A percentile compares a stretch with the other conserved stretches of the same genome.
Evolutionary conservation across 2,797 vertebrate species (phyloP).

Genomic region (Hydrolagus colliei): DNA sequence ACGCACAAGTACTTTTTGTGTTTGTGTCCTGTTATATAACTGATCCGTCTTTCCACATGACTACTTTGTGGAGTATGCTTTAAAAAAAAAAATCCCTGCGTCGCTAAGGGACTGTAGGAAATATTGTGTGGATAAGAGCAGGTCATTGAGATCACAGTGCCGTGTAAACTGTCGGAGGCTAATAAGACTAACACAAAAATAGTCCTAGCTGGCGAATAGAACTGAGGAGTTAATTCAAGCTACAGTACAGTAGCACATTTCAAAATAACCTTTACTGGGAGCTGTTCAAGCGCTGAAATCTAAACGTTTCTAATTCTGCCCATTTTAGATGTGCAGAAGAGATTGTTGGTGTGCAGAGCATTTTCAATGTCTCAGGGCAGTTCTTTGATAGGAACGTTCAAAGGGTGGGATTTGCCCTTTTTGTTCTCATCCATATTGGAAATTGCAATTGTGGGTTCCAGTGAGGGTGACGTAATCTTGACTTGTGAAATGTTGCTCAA

Average conservation of each 20-base stretch:
- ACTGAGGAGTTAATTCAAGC: background rate
- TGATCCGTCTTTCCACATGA: too few species aligned
- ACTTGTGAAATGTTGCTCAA: background rate
- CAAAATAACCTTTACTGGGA: background rate
- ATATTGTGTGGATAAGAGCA: too few species aligned
- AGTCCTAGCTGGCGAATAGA: background rate
- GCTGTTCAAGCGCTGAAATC: background rate
- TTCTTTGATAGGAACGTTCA: background rate
- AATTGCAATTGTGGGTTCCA: background rate
- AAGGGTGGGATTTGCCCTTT: background rate
- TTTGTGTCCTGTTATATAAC: too few species aligned
- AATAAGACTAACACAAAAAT: too few species aligned
- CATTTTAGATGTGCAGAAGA: background rate
- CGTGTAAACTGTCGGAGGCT: too few species aligned
- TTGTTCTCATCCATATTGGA: background rate
- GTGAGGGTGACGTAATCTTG: background rate
- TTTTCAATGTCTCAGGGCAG: background rate
- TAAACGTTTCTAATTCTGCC: background rate
- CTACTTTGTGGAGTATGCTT: too few species aligned
- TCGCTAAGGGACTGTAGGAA: too few species aligned
- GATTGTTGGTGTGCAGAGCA: background rate
- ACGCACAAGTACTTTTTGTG: too few species aligned
- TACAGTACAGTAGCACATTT: background rate
- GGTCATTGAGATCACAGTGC: too few species aligned
- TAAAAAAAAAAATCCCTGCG: too few species aligned